Evolutionary conservation across 2,113 vertebrate species (phyloP), one percentile per base, ranked within the genome.

Genomic region (Mystacornis crossleyi): DNA sequence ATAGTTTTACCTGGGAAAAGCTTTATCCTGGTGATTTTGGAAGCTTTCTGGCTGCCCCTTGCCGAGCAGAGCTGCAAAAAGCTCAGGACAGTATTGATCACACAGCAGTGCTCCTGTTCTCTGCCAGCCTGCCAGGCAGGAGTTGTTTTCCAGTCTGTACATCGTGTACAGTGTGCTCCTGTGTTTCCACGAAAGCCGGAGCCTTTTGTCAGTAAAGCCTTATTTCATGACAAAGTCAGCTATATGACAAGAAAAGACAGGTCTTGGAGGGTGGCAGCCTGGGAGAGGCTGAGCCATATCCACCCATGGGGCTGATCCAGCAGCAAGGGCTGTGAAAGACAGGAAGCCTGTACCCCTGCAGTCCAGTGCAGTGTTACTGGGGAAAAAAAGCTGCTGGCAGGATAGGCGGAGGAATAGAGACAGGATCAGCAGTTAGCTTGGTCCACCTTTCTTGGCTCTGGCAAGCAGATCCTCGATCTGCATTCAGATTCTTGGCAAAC

Each of bases 211-310:
- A 42, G 54, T 40, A 69, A 69, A 72, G 19, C 19, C n/a, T 80
- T n/a, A 57, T 57, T 90, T 60, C 62, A 17, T 26, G 15, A 69
- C 18, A 18, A 72, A 85, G 31, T 72, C 66, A 65, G 26, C 51
- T 69, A 17, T 2, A 2, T 2, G 15, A 8, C 33, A 60, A 57
- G 70, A 60, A 55, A 47, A 45, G 36, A 31, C 40, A 40, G 28
- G 13, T 36, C 26, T 70, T 3, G 0, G 42, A n/a, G 1, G 12
- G 31, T 28, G 73, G 42, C 54, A 80, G 45, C 0, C 1, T 18
- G 24, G 64, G 40, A 51, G 33, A 75, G 34, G 43, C 34, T 74
- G 65, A 70, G 20, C 54, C 55, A 8, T 21, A 3, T 16, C 20
- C 1, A 4, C 23, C 31, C 6, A 2, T 14, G 2, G 16, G 54